phyloP scores from a whole-genome alignment of 2,113 vertebrate genomes.

The Embiotoca jacksoni region DNA sequence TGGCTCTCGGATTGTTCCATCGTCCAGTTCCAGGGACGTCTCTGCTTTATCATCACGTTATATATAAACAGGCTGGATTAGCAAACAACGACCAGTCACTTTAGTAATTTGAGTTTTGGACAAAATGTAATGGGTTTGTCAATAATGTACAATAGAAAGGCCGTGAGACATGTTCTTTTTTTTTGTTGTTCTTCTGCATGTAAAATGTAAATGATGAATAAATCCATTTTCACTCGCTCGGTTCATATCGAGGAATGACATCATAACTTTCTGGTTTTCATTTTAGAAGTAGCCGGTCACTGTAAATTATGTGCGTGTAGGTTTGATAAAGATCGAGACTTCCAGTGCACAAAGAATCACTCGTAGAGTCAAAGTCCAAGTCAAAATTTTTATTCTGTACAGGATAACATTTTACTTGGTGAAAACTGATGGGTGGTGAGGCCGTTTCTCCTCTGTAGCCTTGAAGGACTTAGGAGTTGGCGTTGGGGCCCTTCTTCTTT shows the following conservation, averaged over 20 bases:
- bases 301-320: not conserved
- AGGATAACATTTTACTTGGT: constrained; percentile 71
- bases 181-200: constrained; percentile 71
- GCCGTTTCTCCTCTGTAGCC: not conserved
- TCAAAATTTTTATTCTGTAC: constrained; percentile 80
- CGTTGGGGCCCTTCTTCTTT: constrained; percentile 89
- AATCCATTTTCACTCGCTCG: constrained; percentile 29
- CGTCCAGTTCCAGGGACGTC: not conserved
- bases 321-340: not conserved
- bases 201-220: constrained; percentile 58
- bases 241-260: not conserved
- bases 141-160: constrained; percentile 68
- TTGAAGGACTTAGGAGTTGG: constrained; percentile 82
- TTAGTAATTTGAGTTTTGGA: constrained; percentile 1
- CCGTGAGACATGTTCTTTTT: constrained; percentile 21
- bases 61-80: not conserved
- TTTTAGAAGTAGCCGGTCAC: not conserved
- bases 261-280: not conserved
- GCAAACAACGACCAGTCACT: not conserved
- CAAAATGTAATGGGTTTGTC: constrained; percentile 42
- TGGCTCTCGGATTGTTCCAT: constrained; percentile 10
- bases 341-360: not conserved
- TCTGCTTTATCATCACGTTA: not conserved
- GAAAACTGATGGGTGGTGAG: constrained; percentile 37
- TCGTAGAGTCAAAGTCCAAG: constrained; percentile 49